phyloP scores from a whole-genome alignment of 2,888 invertebrate species.

The Stomorhina lunata region DNA sequence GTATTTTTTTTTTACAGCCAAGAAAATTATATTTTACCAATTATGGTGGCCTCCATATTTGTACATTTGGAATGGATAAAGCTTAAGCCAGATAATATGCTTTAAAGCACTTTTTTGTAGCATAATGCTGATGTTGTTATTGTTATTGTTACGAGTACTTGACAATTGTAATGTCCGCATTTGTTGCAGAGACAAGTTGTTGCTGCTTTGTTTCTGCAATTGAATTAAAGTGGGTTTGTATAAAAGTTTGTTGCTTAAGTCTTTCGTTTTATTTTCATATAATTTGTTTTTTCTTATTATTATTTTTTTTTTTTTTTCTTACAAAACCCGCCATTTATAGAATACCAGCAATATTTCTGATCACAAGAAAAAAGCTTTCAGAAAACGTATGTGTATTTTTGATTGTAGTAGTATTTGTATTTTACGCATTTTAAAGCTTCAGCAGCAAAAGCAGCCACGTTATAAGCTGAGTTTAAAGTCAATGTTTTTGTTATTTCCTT shows the following conservation, averaged over 20 bases:
- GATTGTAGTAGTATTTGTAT: background rate
- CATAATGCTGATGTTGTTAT: background rate
- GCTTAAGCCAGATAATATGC: conserved; percentile 12
- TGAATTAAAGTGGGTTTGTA: background rate
- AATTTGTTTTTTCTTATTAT: too few relatives aligned
- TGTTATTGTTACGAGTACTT: background rate
- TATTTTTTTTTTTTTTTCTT: conserved; percentile 18
- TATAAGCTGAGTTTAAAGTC: conserved; percentile 33
- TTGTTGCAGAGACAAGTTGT: conserved; percentile 43
- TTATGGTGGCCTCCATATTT: conserved; percentile 58
- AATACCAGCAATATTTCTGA: conserved; percentile 14
- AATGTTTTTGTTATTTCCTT: conserved; percentile 60
- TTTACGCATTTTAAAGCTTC: conserved; percentile 39
- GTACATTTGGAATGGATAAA: conserved; percentile 1
- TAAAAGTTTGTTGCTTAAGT: conserved; percentile 44
- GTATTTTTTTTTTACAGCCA: background rate
- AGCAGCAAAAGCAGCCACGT: conserved; percentile 9
- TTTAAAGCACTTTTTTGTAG: conserved; percentile 1
- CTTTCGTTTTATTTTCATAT: conserved; percentile 33
- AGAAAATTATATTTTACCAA: conserved; percentile 41
- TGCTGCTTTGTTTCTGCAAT: background rate
- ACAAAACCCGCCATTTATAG: conserved; percentile 2
- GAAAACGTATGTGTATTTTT: background rate
- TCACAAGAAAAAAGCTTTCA: conserved; percentile 5
- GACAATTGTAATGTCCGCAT: conserved; percentile 54